Evolutionary conservation across 2,113 vertebrate genomes (phyloP).

Genomic region (Geothlypis trichas): DNA sequence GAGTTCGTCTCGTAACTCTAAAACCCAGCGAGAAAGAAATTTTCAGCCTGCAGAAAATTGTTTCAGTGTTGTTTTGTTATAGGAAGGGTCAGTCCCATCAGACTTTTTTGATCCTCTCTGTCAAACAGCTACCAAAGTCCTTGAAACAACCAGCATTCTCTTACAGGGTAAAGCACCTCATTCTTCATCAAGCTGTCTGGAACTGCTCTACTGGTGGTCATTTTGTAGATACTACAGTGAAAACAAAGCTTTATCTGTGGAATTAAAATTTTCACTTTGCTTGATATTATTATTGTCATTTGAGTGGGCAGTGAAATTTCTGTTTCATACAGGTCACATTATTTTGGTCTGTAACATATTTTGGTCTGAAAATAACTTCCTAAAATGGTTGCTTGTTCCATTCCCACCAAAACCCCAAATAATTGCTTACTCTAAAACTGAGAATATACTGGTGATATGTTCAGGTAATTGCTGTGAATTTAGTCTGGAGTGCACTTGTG

Average conservation of each 20-base stretch:
- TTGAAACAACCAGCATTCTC: not conserved
- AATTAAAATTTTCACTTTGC: not conserved
- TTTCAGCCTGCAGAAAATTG: not conserved
- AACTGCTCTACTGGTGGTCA: not conserved
- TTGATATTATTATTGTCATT: not conserved
- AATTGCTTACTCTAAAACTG: not conserved
- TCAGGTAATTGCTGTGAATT: not conserved
- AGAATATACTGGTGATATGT: not conserved
- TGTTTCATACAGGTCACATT: not conserved
- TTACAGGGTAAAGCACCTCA: not conserved
- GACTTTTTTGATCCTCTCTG: not conserved
- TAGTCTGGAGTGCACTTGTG: not conserved
- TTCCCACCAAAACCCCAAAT: not conserved
- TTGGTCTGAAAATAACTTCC: not conserved
- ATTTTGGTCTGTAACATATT: not conserved
- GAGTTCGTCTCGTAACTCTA: not conserved
- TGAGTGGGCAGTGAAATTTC: not conserved
- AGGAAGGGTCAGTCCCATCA: not conserved
- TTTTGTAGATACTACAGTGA: not conserved
- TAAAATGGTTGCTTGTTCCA: not conserved
- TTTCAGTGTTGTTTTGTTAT: not conserved
- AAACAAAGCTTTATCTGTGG: not conserved
- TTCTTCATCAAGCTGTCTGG: not conserved
- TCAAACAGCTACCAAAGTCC: not conserved
- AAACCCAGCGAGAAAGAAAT: not conserved